These are phyloP conservation scores for Ptychochromis oligacanthus DNA, from an alignment of 2,113 vertebrate genomes.

Conservation along the genomic window DNA sequence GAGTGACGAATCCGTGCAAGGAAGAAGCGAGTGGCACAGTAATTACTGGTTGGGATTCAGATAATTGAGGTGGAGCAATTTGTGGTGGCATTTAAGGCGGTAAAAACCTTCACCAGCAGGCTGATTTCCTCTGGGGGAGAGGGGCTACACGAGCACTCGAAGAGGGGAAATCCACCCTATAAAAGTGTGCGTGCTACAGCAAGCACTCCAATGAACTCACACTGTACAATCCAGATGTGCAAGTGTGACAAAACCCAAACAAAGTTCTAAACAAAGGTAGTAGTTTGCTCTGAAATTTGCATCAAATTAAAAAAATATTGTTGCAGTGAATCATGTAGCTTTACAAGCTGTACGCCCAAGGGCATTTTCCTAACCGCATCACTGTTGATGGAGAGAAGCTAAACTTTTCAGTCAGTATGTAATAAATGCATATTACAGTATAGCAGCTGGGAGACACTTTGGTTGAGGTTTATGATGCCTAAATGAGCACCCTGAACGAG, in stretches of 20 bases:
- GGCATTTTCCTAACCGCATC: constrained; percentile 3
- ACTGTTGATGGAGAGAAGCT: not conserved
- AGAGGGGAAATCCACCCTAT: constrained; percentile 60
- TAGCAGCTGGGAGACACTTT: not conserved
- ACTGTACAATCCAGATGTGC: constrained; percentile 41
- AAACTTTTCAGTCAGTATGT: not conserved
- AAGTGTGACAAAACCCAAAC: constrained; percentile 15
- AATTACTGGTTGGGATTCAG: constrained; percentile 45
- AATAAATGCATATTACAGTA: not conserved
- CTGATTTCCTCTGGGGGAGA: constrained; percentile 31
- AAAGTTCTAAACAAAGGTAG: constrained; percentile 1
- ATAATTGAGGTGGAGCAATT: constrained; percentile 56
- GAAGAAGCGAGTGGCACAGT: constrained; percentile 20
- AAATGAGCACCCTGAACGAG: not conserved
- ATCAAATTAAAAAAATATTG: not conserved
- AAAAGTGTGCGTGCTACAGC: constrained; percentile 41
- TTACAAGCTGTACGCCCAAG: not conserved
- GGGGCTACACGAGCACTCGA: constrained; percentile 4
- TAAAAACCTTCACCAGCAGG: constrained; percentile 30
- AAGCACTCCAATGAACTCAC: not conserved
- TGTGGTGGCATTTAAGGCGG: constrained; percentile 19
- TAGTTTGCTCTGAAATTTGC: constrained; percentile 4
- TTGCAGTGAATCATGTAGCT: constrained; percentile 1
- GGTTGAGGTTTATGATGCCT: not conserved
- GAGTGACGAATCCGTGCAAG: constrained; percentile 25